Percentiles rank a stretch among this genome's conserved stretches.
Conservation (phyloP, 2,797 vertebrate species). For the Champsocephalus esox region DNA sequence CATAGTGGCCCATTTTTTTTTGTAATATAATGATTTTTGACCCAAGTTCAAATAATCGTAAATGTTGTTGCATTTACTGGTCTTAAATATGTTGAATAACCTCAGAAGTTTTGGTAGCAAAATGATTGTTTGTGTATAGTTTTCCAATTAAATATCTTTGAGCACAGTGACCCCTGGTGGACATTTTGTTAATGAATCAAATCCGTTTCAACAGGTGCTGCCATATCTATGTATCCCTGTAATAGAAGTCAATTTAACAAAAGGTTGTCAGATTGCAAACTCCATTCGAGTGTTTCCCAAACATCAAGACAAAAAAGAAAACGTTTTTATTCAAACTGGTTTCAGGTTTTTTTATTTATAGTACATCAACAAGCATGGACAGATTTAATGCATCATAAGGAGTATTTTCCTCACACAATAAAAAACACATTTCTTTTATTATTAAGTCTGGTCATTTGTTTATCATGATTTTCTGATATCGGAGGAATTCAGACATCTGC, state of each 20-base stretch:
- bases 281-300: background rate
- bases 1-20: background rate
- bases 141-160: background rate
- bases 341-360: conserved; percentile 5
- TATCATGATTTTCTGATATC: background rate
- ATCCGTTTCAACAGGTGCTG: background rate
- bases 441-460: background rate
- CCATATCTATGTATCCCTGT: background rate
- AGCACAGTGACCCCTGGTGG: conserved; percentile 62
- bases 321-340: conserved; percentile 16
- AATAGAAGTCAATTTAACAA: background rate
- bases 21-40: background rate
- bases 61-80: background rate
- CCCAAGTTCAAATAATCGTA: background rate
- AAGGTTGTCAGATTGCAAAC: background rate
- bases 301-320: conserved; percentile 23
- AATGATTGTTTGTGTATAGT: no score
- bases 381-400: background rate
- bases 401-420: background rate
- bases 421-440: conserved; percentile 1
- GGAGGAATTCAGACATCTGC: background rate
- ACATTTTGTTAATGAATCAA: background rate
- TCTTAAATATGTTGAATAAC: background rate
- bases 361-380: conserved; percentile 16
- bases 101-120: background rate